Evolutionary conservation across 2,797 vertebrate species (phyloP), one percentile per base, ranked within the genome.

Genomic region (Enteromius paludinosus): DNA sequence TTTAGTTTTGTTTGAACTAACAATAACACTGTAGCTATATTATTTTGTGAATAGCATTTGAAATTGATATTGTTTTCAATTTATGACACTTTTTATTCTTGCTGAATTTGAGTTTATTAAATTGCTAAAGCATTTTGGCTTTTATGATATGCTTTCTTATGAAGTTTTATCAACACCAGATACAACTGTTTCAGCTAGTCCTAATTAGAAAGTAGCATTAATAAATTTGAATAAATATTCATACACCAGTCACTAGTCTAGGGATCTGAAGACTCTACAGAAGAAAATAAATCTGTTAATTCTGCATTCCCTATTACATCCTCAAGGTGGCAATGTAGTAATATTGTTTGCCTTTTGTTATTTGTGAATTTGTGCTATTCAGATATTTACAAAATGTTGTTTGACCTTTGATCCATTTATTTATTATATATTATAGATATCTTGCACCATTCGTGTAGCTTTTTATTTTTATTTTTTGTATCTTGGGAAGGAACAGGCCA

Each of bases 301-400:
- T 30, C 18, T 72, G 18, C 69, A 70, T 3, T 79, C 11, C 12
- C 8, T 33, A 47, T 47, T 85, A 23, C 65, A 35, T 71, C 91
- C 92, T 92, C 90, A 86, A 20, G 91, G 79, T 90, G 93, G 92
- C 91, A 90, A 79, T 89, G 30, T 91, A 17, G 62, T 33, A 9
- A 52, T 54, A 5, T 28, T 25, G 12, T 35, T 28, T 7, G 10
- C 23, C 14, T 7, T 61, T 28, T 3, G 56, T 54, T 28, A 28
- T 14, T 11, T 79, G 4, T 56, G 18, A 45, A 1, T 6, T 47
- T 6, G 45, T 65, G 18, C 17, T 38, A 6, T 66, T 72, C 8
- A 49, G 4, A 45, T 47, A 45, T 49, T 43, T 15, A 56, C 33
- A 62, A 17, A 49, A 12, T 75, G 12, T 49, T n/a, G 4, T 72